Evolutionary conservation across 2,888 invertebrate genomes (phyloP), one percentile per base, ranked within the genome.

Genomic region (Endomychus coccineus): DNA sequence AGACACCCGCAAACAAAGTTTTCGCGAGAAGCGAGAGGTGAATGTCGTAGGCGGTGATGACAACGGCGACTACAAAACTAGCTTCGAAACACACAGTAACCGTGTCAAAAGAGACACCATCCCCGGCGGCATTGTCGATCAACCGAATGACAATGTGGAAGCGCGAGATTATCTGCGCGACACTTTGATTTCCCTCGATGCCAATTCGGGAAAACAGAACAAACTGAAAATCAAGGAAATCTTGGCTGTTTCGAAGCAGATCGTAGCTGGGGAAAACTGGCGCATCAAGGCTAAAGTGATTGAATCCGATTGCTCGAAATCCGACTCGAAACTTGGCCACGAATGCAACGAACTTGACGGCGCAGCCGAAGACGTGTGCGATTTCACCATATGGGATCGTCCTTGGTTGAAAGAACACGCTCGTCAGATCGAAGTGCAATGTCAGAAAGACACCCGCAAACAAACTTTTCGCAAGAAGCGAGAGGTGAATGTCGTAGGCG

Each of bases 181-280:
- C 49, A 62, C 65, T 9, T 45, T 71, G 34, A 55, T n/a, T n/a
- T n/a, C n/a, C n/a, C n/a, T n/a, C n/a, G 70, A 71, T 51, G 35
- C 54, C 0, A 54, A 63, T 43, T 68, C 69, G 3, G 56, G 21
- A 13, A 40, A 47, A 15, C 35, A 32, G 2, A 50, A 48, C 27
- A 55, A 48, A 40, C 51, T 45, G 27, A 51, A 54, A 44, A 45
- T 73, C 12, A 53, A 68, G 1, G 54, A 67, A 34, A 54, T 77
- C 4, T 59, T 62, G 30, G 65, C 68, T 1, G 71, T 71, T 9
- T 58, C 67, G 0, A 58, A 58, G 11, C 71, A 77, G 60, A 56
- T 75, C 9, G 73, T 77, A 4, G 63, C 73, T 32, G 80, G 79
- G 10, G 50, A 61, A 15, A 52, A 72, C 33, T 76, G 74, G 16